These are phyloP conservation scores for Drosophila anomalipes DNA, from an alignment of 2,888 invertebrate species.

Conservation along the genomic window DNA sequence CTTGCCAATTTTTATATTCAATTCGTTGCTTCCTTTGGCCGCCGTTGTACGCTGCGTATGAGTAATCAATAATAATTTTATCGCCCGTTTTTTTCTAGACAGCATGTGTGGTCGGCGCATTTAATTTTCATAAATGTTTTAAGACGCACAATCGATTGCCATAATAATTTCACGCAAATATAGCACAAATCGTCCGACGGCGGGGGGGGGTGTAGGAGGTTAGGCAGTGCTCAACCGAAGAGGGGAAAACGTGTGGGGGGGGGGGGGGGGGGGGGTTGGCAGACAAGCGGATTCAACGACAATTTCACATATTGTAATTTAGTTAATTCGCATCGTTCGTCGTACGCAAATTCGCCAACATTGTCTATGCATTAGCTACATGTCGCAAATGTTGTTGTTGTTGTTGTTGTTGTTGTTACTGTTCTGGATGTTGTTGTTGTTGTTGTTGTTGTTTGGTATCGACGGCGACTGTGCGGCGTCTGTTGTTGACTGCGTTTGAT, in stretches of 20 bases:
- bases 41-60: conserved; percentile 66
- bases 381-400: conserved; percentile 46
- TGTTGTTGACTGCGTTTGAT: conserved; percentile 77
- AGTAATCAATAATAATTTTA: conserved; percentile 78
- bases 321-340: conserved; percentile 75
- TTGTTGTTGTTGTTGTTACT: conserved; percentile 16
- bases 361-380: conserved; percentile 73
- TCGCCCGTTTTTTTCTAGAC: conserved; percentile 45
- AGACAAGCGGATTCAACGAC: conserved; percentile 38
- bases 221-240: not conserved
- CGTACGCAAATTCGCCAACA: conserved; percentile 76
- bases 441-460: conserved; percentile 46
- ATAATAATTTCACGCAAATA: conserved; percentile 76
- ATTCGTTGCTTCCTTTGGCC: conserved; percentile 41
- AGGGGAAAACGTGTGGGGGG: not conserved
- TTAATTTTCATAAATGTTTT: conserved; percentile 62
- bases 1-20: not conserved
- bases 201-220: not conserved
- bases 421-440: conserved; percentile 17
- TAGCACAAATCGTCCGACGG: conserved; percentile 39
- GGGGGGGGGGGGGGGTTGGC: not conserved
- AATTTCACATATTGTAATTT: conserved; percentile 78
- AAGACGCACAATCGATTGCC: conserved; percentile 74
- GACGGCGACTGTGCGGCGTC: conserved; percentile 77
- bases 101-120: conserved; percentile 54